phyloP scores from a whole-genome alignment of 2,888 invertebrate species.

The Pheosia tremula region DNA sequence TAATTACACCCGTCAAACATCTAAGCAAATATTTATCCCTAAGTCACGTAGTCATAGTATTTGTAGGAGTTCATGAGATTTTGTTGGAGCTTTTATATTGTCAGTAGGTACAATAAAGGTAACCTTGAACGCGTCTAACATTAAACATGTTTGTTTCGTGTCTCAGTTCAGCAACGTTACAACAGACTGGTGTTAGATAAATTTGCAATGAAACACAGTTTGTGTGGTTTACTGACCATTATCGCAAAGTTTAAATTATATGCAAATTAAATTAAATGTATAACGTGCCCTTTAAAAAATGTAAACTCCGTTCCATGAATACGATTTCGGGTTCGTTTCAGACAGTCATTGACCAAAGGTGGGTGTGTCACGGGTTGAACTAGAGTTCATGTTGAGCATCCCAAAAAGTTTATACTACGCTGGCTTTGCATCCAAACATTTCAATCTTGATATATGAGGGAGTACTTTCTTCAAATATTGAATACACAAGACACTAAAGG shows the following conservation, averaged over 20 bases:
- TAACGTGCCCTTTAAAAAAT: conserved; percentile 17
- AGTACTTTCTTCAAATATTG: background rate
- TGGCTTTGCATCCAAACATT: conserved; percentile 6
- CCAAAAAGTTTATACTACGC: conserved; percentile 14
- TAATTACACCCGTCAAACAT: conserved; percentile 14
- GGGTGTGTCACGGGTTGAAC: conserved; percentile 14
- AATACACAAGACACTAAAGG: background rate
- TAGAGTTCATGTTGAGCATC: conserved; percentile 6
- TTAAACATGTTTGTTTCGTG: conserved; percentile 15
- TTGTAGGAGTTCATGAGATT: conserved; percentile 5
- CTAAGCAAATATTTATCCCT: conserved; percentile 20
- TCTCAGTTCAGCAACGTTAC: conserved; percentile 7
- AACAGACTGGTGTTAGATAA: conserved; percentile 17
- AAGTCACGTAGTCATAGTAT: conserved; percentile 20
- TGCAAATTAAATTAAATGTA: conserved; percentile 21
- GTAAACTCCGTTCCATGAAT: background rate
- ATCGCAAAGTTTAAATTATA: conserved; percentile 7
- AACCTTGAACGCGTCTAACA: conserved; percentile 11
- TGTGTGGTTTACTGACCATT: conserved; percentile 15
- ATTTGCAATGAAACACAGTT: conserved; percentile 22
- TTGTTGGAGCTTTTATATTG: conserved; percentile 7
- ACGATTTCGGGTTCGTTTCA: conserved; percentile 13
- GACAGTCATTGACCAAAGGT: conserved; percentile 33
- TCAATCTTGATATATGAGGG: background rate
- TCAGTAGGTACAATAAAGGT: conserved; percentile 1